phyloP scores from a whole-genome alignment of 2,797 vertebrate genomes.

The Miichthys miiuy region DNA sequence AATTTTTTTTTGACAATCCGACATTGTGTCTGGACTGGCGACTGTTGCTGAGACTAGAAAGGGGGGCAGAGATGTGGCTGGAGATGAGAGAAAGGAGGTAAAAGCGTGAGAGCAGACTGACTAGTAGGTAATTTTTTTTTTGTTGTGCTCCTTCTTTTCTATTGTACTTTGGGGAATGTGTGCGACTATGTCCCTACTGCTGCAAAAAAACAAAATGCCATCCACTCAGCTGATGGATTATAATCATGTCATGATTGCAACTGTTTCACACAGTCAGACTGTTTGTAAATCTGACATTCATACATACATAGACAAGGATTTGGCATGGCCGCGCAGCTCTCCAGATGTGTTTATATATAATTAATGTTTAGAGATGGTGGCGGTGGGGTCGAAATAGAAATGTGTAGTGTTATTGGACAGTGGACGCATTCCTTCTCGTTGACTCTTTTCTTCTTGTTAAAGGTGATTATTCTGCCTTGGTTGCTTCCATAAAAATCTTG shows the following conservation, averaged over 20 bases:
- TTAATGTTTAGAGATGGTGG: slow-evolving; percentile 56
- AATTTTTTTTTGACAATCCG: slow-evolving; percentile 53
- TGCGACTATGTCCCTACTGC: background rate
- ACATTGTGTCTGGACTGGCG: slow-evolving; percentile 36
- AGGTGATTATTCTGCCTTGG: slow-evolving; percentile 15
- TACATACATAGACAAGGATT: slow-evolving; percentile 30
- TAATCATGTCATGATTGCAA: slow-evolving; percentile 72
- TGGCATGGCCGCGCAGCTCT: slow-evolving; percentile 42
- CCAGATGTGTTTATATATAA: slow-evolving; percentile 76
- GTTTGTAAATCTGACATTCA: slow-evolving; percentile 73
- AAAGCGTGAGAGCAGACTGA: slow-evolving; percentile 29
- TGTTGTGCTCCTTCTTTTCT: background rate
- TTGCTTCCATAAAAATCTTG: slow-evolving; percentile 15
- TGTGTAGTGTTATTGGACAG: slow-evolving; percentile 16
- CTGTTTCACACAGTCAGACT: slow-evolving; percentile 53
- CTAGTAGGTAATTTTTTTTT: slow-evolving; percentile 60
- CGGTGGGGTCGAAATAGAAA: slow-evolving; percentile 14
- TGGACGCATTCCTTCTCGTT: slow-evolving; percentile 27
- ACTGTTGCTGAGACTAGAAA: slow-evolving; percentile 27
- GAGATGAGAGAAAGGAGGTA: slow-evolving; percentile 50
- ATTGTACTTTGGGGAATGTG: slow-evolving; percentile 20
- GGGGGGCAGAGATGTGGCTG: slow-evolving; percentile 31
- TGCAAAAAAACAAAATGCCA: slow-evolving; percentile 17
- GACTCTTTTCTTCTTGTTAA: slow-evolving; percentile 29
- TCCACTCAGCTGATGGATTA: slow-evolving; percentile 60